Evolutionary conservation across 2,888 invertebrate genomes (phyloP), one percentile per base, ranked within the genome.

Genomic region (Tanytarsus gracilentus): DNA sequence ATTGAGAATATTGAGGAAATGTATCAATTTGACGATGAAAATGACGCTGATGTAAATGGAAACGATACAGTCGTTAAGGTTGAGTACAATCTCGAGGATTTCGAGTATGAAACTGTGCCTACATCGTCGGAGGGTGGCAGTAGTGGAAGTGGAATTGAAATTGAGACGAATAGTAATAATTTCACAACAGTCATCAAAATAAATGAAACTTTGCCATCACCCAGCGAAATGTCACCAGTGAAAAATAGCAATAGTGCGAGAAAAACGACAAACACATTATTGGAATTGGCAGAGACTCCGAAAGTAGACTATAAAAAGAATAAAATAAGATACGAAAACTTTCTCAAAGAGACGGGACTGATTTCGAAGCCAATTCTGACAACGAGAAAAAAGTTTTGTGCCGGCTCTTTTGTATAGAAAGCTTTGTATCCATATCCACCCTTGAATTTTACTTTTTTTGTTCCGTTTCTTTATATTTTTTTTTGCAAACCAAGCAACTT

Each of bases 321-420:
- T 50, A 58, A 48, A 27, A 26, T 58, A 1, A 70, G 58, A 62
- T 61, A 61, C 64, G 36, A 66, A 63, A 50, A 63, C 58, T 73
- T 73, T 62, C 70, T 74, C 23, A 71, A 72, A 52, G 68, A 70
- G 21, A 68, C 71, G 0, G 72, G 70, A 4, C 61, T 71, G 61
- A 70, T 69, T 63, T 69, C 69, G 30, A 74, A 74, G 64, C 71
- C 73, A 72, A 66, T 72, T 72, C 33, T 67, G 69, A 62, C 71
- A 72, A 9, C 27, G 65, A 67, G 72, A 4, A 72, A 72, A 64
- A 70, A 72, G 62, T 73, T 72, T 63, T 73, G 72, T 62, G 69
- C 72, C 27, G 73, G 72, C 49, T 73, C 73, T 29, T 73, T 72
- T 65, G 72, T 73, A 63, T 73, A 55, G 63, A 49, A 14, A 50